Base-by-base conservation (phyloP, 2,888 invertebrate genomes). In the Philaethria dido region DNA sequence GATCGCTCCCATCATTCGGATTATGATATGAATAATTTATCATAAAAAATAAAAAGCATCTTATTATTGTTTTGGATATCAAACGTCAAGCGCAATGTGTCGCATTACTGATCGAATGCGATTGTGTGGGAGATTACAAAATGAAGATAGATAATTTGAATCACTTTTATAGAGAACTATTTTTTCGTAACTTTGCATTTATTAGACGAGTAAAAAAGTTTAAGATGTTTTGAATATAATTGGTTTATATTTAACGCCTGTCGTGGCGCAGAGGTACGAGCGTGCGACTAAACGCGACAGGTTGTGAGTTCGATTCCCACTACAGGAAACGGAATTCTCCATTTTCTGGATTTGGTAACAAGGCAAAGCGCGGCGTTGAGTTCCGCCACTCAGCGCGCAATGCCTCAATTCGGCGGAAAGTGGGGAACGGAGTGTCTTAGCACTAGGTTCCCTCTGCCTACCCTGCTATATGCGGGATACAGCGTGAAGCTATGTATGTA, bases 1-100 rank as follows among this genome's bases (percentile, higher is more conserved):
- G 81, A 86, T 85, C 86, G 84, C 85, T 86, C 81, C 88, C 87
- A 89, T 91, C 90, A 87, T 83, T 86, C 81, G 88, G 91, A 92
- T 91, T 92, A 92, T 88, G 84, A 89, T 89, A 92, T 92, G 91
- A 92, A 92, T 92, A 87, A 92, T 92, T 89, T 92, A 92, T 91
- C 81, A 86, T 81, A 81, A 82, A 86, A 88, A 88, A 85, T 80
- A 81, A 50, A 61, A 57, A 25, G 44, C 81, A 83, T 77, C 77
- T 81, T 86, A 86, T 87, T 88, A 89, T 90, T 92, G 91, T 92
- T 91, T 90, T 87, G 87, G 87, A 84, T 83, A 85, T 82, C 74
- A 77, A 81, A 82, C 82, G 84, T 84, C 84, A 80, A 83, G 79
- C 80, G 81, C 80, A 48, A 50, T 48, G 66, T 69, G 68, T 70